Percentiles rank a stretch among this genome's conserved stretches.
Conservation (phyloP, 2,888 invertebrate species). For the Chorisops tibialis region DNA sequence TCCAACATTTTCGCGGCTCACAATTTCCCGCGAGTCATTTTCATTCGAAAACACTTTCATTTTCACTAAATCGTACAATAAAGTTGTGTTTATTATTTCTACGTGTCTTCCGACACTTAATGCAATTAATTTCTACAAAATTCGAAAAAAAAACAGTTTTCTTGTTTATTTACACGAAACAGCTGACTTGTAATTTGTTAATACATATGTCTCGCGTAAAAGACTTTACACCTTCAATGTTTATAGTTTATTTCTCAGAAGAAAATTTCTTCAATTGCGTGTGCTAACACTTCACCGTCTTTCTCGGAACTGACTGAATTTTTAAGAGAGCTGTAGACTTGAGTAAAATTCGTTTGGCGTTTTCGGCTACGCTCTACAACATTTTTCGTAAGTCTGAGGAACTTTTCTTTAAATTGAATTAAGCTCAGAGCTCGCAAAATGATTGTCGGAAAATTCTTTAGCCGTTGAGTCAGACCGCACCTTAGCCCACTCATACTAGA, state of each 20-base stretch:
- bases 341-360: neutral
- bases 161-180: neutral
- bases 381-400: neutral
- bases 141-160: too few relatives aligned
- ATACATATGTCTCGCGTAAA: neutral
- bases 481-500: neutral
- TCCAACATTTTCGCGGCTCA: neutral
- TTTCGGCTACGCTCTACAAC: neutral
- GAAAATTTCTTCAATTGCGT: conserved; percentile 1
- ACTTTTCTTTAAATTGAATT: neutral
- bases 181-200: neutral
- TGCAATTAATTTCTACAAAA: neutral
- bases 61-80: neutral
- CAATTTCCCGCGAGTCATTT: conserved; percentile 7
- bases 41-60: conserved; percentile 27
- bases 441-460: conserved; percentile 14
- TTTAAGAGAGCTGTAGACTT: neutral
- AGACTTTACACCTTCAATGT: too few relatives aligned
- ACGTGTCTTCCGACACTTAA: too few relatives aligned
- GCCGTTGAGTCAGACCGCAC: conserved; percentile 12
- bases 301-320: neutral
- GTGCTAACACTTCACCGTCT: neutral
- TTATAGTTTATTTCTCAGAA: too few relatives aligned
- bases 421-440: neutral
- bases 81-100: too few relatives aligned